Evolutionary conservation across 2,113 vertebrate genomes (phyloP).

Genomic region (Sinocyclocheilus anshuiensis): DNA sequence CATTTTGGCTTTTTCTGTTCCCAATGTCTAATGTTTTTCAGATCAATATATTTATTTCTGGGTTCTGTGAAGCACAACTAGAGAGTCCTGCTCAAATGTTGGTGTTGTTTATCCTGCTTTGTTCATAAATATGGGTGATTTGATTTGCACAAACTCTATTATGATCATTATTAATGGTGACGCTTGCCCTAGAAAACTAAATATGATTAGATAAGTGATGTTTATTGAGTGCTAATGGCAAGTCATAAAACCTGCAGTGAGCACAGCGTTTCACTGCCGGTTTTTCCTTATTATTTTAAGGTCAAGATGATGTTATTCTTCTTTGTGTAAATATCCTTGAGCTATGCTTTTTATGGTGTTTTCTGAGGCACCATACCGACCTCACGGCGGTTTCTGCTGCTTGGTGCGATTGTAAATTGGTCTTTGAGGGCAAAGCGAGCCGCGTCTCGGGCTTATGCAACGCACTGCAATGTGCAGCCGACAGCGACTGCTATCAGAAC

Average conservation of each 20-base stretch:
- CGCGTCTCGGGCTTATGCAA: slow-evolving; percentile 68
- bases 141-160: neutral
- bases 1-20: neutral
- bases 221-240: neutral
- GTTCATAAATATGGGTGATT: neutral
- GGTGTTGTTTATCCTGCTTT: neutral
- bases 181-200: neutral
- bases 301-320: neutral
- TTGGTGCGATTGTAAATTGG: slow-evolving; percentile 34
- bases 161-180: neutral
- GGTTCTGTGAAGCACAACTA: neutral
- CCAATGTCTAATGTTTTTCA: neutral
- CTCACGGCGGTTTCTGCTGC: slow-evolving; percentile 27
- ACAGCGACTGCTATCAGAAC: slow-evolving; percentile 42
- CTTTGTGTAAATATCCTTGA: neutral
- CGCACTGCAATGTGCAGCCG: slow-evolving; percentile 62
- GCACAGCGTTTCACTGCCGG: neutral
- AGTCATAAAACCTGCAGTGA: neutral
- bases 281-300: neutral
- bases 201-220: neutral
- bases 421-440: slow-evolving; percentile 41
- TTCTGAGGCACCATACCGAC: neutral
- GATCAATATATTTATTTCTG: neutral
- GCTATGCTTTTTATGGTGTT: neutral
- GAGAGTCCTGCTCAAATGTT: neutral